Evolutionary conservation across 2,797 vertebrate species (phyloP), one percentile per base, ranked within the genome.

Genomic region (Adelosebastes latens): DNA sequence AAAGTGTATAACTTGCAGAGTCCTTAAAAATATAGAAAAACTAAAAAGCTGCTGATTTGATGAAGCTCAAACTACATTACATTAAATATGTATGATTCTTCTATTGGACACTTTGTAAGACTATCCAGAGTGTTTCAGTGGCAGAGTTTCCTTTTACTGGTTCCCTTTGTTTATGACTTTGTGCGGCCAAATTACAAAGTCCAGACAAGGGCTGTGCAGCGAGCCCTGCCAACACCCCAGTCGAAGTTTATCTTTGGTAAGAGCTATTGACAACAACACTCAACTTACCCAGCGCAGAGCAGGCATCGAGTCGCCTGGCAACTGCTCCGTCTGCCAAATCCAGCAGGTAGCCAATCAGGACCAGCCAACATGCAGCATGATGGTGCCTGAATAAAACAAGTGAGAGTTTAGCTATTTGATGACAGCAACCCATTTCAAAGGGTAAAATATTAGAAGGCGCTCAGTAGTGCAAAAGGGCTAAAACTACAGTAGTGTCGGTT

Each of bases 261-360:
- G 72, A 83, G 86, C 85, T 72, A 61, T 39, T 77, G 82, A 89
- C 80, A 70, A 81, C 67, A 86, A 72, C 82, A 80, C 59, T 80
- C 42, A 80, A 95, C 97, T 97, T 91, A 98, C 98, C 97, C 80
- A 97, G 87, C 0, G 96, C 97, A 0, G 96, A 97, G 92, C 97
- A 98, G 64, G 97, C 96, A 8, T 95, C 75, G 16, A 99, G 95
- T 88, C 88, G 95, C 80, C 97, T 96, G 81, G 97, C 97, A 77
- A 98, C 97, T 0, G 97, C 96, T 34, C 97, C 97, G 3, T 98
- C 96, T 0, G 97, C 97, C 88, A 97, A 94, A 86, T 99, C 97
- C 78, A 99, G 92, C 65, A 99, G 95, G 91, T 99, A 99, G 25
- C 98, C 96, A 77, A 97, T 94, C 86, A 99, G 96, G 75, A 99